phyloP scores from a whole-genome alignment of 2,888 invertebrate genomes.

The Aricia artaxerxes region DNA sequence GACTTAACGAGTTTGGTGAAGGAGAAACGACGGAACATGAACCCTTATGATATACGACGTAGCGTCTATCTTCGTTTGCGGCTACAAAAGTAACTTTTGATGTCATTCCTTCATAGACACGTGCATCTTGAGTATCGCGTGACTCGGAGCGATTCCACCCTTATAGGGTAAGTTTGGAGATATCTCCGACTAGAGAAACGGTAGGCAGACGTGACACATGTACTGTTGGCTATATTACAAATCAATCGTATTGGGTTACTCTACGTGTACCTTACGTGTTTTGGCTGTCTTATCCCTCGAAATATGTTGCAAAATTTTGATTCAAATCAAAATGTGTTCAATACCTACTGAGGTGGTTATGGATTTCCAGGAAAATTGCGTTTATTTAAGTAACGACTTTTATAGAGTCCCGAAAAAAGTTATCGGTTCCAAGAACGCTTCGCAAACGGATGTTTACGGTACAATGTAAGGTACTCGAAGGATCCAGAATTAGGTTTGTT shows the following conservation, averaged over 20 bases:
- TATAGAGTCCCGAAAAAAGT: neutral
- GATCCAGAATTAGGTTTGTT: constrained; percentile 39
- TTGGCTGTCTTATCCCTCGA: neutral
- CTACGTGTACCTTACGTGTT: neutral
- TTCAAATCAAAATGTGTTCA: neutral
- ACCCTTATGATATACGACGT: neutral
- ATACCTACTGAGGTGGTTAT: neutral
- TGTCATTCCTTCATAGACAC: constrained; percentile 25
- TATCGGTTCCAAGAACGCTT: neutral
- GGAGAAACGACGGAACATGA: neutral
- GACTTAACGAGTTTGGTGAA: constrained; percentile 8
- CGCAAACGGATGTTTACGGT: neutral
- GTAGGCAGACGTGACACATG: constrained; percentile 40
- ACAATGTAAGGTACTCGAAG: constrained; percentile 24
- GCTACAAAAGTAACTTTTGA: constrained; percentile 5
- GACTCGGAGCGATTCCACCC: constrained; percentile 49
- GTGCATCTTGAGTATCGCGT: constrained; percentile 37
- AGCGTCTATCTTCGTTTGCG: constrained; percentile 9
- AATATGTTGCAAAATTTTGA: neutral
- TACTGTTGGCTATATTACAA: constrained; percentile 43
- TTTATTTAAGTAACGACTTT: neutral
- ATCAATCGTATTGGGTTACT: constrained; percentile 37
- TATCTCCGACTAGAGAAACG: constrained; percentile 59
- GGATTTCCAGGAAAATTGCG: neutral
- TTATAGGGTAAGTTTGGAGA: constrained; percentile 58